Conservation (phyloP, 2,113 vertebrate species). For the Coryphaenoides rupestris region DNA sequence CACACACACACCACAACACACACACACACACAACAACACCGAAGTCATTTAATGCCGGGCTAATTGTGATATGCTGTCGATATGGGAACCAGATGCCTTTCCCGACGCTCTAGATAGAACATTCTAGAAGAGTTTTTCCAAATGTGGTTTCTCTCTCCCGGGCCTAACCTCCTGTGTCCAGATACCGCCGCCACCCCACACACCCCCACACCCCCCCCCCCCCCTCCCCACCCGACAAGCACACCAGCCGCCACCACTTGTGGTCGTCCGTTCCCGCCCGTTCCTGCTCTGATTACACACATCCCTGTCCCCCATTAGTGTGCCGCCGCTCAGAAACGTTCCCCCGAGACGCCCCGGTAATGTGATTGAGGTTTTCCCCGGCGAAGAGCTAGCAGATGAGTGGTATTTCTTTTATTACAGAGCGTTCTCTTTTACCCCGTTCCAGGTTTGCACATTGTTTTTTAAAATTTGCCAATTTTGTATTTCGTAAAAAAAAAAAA, state of each 20-base stretch:
- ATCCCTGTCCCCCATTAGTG: constrained; percentile 67
- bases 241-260: constrained; percentile 71
- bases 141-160: constrained; percentile 68
- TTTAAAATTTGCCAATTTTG: neutral
- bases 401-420: constrained; percentile 26
- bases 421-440: constrained; percentile 17
- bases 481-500: too few relatives aligned
- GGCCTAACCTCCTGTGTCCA: constrained; percentile 64
- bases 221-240: constrained; percentile 62
- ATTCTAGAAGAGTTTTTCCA: constrained; percentile 52
- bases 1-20: constrained; percentile 16
- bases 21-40: constrained; percentile 51
- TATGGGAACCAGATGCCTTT: constrained; percentile 76
- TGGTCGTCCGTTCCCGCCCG: constrained; percentile 63
- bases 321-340: constrained; percentile 54
- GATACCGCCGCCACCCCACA: too few relatives aligned
- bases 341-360: constrained; percentile 36
- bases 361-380: constrained; percentile 52
- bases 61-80: constrained; percentile 74
- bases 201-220: too few relatives aligned
- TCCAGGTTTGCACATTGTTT: constrained; percentile 23
- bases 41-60: constrained; percentile 61
- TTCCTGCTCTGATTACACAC: constrained; percentile 73
- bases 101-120: constrained; percentile 53
- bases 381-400: constrained; percentile 56